Base-by-base conservation (phyloP, 2,113 vertebrate genomes). In the Spea bombifrons region DNA sequence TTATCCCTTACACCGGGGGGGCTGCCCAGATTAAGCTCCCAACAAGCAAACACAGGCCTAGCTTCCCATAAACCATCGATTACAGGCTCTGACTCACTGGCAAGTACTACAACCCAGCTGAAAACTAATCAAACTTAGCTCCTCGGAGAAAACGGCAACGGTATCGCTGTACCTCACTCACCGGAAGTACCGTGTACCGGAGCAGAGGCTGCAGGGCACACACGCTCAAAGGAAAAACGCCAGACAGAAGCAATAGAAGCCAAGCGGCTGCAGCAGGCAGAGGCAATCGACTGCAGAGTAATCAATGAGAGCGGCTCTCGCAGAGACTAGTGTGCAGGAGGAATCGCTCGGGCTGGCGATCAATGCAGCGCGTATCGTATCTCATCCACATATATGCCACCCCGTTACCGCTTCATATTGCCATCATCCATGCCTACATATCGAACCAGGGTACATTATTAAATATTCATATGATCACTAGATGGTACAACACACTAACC, bases 181-280 rank as follows among this genome's bases (percentile, higher is more conserved):
- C 71, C 78, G 71, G 78, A 74, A 80, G 57, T 50, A 49, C 52
- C 52, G 53, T 13, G 7, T 48, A 30, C 15, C 70, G 52, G 59
- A 30, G 47, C 68, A 63, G 16, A 13, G 53, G 30, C 49, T n/a
- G 7, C 63, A 64, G 55, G 48, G 17, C 10, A 43, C 65, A 80
- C 78, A 65, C 78, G 59, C 64, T 13, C 59, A 30, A 30, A 30
- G 66, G 66, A 50, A 80, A n/a, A 44, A 3, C 52, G 8, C 64
- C 64, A 80, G 78, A 61, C 78, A 7, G 3, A 16, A 74, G n/a
- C 12, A 80, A 74, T 74, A n/a, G 49, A 80, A 44, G 12, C n/a
- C 8, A 10, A 7, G n/a, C 30, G 13, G 43, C 30, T 12, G 1
- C 3, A 17, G 1, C 64, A 80, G 78, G 44, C 65, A 15, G n/a